These are phyloP conservation scores for Rhombomys opimus DNA, from an alignment of 2,113 vertebrate genomes.

Conservation along the genomic window DNA sequence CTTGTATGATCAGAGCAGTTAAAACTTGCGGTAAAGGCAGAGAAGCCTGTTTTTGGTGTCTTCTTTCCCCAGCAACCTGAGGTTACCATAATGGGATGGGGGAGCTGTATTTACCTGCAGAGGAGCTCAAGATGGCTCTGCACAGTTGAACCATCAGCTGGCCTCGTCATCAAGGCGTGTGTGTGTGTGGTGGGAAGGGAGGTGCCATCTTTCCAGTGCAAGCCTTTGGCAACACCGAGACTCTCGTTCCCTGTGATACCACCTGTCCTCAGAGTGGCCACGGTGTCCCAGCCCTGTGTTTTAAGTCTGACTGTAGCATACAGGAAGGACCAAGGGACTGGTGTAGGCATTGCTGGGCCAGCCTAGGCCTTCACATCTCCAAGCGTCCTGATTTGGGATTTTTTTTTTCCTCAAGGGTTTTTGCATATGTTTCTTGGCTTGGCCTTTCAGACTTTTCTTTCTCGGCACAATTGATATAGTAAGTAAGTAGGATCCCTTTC, in stretches of 20 bases:
- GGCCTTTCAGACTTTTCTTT: not conserved
- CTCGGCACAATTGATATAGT: not conserved
- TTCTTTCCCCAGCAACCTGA: not conserved
- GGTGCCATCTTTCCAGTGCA: not conserved
- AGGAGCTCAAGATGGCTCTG: not conserved
- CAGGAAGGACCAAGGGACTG: not conserved
- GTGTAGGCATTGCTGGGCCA: rapidly evolving
- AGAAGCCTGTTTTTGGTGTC: not conserved
- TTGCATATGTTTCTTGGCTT: not conserved
- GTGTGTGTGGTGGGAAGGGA: not conserved
- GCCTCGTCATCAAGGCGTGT: not conserved
- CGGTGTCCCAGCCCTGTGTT: not conserved
- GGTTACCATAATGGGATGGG: not conserved
- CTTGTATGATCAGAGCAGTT: not conserved
- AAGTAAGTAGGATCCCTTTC: not conserved
- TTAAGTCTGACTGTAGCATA: not conserved
- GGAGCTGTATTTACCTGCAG: not conserved
- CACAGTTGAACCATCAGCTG: not conserved
- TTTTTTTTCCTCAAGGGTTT: not conserved
- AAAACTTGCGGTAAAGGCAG: not conserved
- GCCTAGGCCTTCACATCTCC: not conserved
- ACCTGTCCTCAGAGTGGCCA: rapidly evolving
- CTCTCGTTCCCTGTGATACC: not conserved
- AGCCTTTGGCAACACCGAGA: not conserved
- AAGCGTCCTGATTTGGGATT: not conserved